A percentile compares a stretch with the other conserved stretches of the same genome.
Conservation (phyloP, 2,797 vertebrate species). For the Macropodus opercularis region DNA sequence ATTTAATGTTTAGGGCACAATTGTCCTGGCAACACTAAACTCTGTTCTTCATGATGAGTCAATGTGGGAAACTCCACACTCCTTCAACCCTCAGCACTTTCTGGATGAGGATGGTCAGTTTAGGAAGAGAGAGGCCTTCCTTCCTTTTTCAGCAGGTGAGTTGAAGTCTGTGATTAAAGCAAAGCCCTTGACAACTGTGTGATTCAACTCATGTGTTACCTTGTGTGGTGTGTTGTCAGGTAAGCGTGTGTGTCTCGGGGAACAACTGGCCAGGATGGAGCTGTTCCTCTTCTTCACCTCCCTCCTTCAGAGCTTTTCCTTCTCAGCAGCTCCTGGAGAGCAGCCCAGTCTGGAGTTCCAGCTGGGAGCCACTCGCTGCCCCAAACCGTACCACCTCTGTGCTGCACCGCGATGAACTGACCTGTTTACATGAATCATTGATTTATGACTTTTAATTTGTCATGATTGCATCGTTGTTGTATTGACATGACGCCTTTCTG, state of each 20-base stretch:
- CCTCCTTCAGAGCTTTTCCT: slow-evolving; percentile 85
- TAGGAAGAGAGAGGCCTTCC: slow-evolving; percentile 77
- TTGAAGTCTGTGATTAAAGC: slow-evolving; percentile 39
- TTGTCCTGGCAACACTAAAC: slow-evolving; percentile 32
- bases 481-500: no score
- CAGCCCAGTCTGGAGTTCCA: slow-evolving; percentile 59
- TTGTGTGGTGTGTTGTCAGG: slow-evolving; percentile 65
- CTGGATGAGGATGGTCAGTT: slow-evolving; percentile 63
- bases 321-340: slow-evolving; percentile 67
- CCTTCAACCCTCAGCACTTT: slow-evolving; percentile 73
- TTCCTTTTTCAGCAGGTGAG: slow-evolving; percentile 81
- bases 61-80: slow-evolving; percentile 67
- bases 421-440: not conserved
- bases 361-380: slow-evolving; percentile 64
- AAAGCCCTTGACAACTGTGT: not conserved
- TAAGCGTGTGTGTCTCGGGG: slow-evolving; percentile 81
- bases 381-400: slow-evolving; percentile 77
- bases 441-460: no score
- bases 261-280: slow-evolving; percentile 81
- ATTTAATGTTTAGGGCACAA: slow-evolving; percentile 63
- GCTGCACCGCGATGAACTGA: slow-evolving; percentile 52
- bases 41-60: slow-evolving; percentile 61
- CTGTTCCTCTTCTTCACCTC: slow-evolving; percentile 78
- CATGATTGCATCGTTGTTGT: no score
- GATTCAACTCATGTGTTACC: not conserved